Percentiles rank a stretch among this genome's conserved stretches.
These are phyloP conservation scores for Drosophila tanythrix DNA, from an alignment of 2,888 invertebrate genomes.

Conservation along the genomic window DNA sequence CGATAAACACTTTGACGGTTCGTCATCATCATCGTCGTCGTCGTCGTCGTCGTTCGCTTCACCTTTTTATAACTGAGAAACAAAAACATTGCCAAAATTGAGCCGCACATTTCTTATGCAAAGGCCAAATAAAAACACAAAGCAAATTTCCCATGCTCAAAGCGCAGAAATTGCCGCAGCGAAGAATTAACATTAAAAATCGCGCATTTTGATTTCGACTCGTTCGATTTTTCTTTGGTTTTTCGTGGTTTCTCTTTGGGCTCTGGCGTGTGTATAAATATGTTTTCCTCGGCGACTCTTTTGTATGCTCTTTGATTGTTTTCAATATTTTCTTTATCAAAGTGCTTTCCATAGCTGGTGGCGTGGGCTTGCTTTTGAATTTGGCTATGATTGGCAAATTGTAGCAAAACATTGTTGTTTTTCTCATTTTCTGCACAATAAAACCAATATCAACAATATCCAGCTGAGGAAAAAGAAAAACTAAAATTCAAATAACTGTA, in stretches of 20 bases:
- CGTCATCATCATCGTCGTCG: background rate
- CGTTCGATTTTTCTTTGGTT: background rate
- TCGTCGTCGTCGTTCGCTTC: conserved; percentile 9
- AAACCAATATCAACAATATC: background rate
- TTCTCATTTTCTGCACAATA: background rate
- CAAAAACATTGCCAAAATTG: conserved; percentile 48
- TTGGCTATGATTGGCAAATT: conserved; percentile 47
- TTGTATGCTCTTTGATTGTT: conserved; percentile 61
- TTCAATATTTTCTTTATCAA: conserved; percentile 67
- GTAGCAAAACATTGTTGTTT: conserved; percentile 9
- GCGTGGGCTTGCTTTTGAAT: conserved; percentile 24
- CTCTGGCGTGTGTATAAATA: conserved; percentile 4
- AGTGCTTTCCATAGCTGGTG: conserved; percentile 46
- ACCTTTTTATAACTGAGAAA: conserved; percentile 38
- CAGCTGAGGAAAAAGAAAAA: background rate
- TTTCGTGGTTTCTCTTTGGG: conserved; percentile 23
- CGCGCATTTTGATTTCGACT: conserved; percentile 52
- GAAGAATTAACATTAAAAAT: conserved; percentile 50
- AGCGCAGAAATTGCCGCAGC: conserved; percentile 7
- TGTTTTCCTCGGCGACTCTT: conserved; percentile 4
- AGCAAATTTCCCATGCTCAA: conserved; percentile 9
- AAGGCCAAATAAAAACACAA: conserved; percentile 46
- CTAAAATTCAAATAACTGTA: background rate
- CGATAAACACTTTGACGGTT: conserved; percentile 34
- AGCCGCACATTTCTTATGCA: conserved; percentile 55